Evolutionary conservation across 2,888 invertebrate species (phyloP).

Genomic region (Allolobophora icterica): DNA sequence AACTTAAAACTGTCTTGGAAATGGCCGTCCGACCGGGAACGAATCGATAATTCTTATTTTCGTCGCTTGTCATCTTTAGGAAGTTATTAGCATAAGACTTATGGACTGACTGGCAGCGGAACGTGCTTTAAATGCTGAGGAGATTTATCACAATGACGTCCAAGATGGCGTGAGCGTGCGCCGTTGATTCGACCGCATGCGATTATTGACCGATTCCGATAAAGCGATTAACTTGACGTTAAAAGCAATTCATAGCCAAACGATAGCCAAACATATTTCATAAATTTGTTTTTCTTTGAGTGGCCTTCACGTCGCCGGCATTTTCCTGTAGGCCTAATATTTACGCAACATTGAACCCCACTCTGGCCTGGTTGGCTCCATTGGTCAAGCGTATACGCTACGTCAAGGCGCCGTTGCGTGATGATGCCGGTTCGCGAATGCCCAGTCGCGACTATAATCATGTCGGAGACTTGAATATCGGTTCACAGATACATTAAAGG

Average conservation of each 20-base stretch:
- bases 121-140: background rate
- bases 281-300: no score
- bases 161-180: background rate
- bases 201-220: background rate
- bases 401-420: no score
- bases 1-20: background rate
- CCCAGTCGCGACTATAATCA: no score
- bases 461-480: no score
- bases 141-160: background rate
- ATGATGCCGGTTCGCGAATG: no score
- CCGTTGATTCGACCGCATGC: background rate
- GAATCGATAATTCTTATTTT: background rate
- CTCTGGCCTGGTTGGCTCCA: no score
- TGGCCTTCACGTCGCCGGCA: no score
- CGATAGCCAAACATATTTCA: background rate
- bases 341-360: no score
- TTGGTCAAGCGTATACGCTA: no score
- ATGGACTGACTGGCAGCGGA: background rate
- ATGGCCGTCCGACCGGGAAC: background rate
- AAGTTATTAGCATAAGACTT: constrained; percentile 9
- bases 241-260: background rate
- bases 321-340: no score
- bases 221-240: constrained; percentile 2
- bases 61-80: constrained; percentile 1
- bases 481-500: no score